Conservation (phyloP, 2,888 invertebrate genomes). For the Sesia apiformis region DNA sequence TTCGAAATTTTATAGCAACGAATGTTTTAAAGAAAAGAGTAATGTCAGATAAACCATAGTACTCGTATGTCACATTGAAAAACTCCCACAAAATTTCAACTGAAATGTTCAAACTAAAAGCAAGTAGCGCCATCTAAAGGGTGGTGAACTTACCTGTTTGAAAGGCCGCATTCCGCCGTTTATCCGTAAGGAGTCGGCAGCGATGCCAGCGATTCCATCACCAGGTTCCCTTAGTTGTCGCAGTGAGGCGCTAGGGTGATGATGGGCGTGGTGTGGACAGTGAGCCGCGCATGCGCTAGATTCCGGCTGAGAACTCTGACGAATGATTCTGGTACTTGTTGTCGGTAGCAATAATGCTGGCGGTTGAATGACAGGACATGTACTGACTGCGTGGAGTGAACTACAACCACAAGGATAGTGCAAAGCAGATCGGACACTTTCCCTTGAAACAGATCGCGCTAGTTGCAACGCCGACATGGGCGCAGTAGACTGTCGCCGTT, state of each 20-base stretch:
- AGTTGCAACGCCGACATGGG: slow-evolving; percentile 84
- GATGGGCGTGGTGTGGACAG: slow-evolving; percentile 78
- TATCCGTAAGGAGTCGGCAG: slow-evolving; percentile 95
- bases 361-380: slow-evolving; percentile 79
- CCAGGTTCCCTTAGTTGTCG: slow-evolving; percentile 88
- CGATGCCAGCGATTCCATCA: slow-evolving; percentile 95
- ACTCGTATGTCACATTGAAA: too few species aligned
- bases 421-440: slow-evolving; percentile 83
- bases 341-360: slow-evolving; percentile 83
- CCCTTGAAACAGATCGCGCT: slow-evolving; percentile 88
- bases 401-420: slow-evolving; percentile 78
- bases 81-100: too few species aligned
- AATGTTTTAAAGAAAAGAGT: too few species aligned
- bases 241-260: slow-evolving; percentile 88
- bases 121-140: slow-evolving; percentile 51
- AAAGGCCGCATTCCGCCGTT: slow-evolving; percentile 97
- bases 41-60: too few species aligned
- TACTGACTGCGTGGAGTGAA: slow-evolving; percentile 70
- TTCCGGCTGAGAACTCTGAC: slow-evolving; percentile 91
- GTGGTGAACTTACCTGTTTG: slow-evolving; percentile 84
- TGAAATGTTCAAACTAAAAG: neutral
- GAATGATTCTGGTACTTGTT: slow-evolving; percentile 85
- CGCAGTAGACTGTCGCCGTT: slow-evolving; percentile 87
- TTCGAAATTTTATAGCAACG: too few species aligned
- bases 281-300: slow-evolving; percentile 78